Evolutionary conservation across 2,113 vertebrate species (phyloP).

Genomic region (Mustela lutreola): DNA sequence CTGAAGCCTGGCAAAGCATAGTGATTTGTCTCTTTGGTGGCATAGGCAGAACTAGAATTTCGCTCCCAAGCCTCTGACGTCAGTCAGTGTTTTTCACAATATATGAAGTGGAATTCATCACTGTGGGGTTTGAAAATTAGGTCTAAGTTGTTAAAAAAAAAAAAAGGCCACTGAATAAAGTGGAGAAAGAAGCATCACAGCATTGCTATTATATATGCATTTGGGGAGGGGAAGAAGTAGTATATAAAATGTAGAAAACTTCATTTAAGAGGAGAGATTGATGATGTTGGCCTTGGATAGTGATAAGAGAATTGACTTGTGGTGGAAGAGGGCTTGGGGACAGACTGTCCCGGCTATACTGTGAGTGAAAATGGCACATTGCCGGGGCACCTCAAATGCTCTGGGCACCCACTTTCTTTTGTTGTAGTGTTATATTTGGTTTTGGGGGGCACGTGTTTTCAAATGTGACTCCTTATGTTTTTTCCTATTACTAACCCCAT

Average conservation of each 20-base stretch:
- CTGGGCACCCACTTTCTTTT: background rate
- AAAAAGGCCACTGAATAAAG: background rate
- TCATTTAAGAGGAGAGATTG: background rate
- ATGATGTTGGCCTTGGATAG: background rate
- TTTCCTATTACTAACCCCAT: background rate
- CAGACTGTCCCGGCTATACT: background rate
- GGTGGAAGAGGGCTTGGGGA: background rate
- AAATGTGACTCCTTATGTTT: slow-evolving; percentile 19
- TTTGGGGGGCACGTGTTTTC: background rate
- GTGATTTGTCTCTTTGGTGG: background rate
- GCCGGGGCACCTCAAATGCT: background rate
- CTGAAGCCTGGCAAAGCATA: background rate
- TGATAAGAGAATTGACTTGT: background rate
- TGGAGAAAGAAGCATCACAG: background rate
- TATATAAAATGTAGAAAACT: background rate
- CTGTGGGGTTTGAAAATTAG: slow-evolving; percentile 22
- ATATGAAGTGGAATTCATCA: slow-evolving; percentile 29
- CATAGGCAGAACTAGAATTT: background rate
- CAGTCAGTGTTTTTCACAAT: background rate
- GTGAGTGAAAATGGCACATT: background rate
- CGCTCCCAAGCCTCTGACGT: background rate
- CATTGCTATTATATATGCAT: background rate
- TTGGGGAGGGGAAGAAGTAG: background rate
- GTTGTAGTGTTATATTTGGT: background rate
- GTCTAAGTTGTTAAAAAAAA: background rate